These are phyloP conservation scores for Heliconius hortense DNA, from an alignment of 2,888 invertebrate species.

Conservation along the genomic window DNA sequence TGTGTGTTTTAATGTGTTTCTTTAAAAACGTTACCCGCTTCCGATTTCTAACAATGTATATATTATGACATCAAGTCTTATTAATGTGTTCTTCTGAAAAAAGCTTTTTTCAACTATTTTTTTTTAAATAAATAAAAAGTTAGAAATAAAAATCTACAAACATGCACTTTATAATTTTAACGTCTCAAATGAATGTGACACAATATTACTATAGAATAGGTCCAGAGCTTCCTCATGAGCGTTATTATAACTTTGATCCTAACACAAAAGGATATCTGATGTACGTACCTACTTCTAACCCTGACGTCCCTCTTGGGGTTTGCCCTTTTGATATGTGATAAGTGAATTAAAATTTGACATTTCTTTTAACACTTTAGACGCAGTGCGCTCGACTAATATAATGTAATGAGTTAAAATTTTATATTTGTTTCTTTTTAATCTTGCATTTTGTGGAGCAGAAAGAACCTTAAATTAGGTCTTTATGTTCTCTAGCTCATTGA, in stretches of 20 bases:
- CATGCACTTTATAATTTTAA: neutral
- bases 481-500: too few relatives aligned
- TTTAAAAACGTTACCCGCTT: too few relatives aligned
- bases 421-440: too few relatives aligned
- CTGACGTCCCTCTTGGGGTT: conserved; percentile 5
- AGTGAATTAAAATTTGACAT: conserved; percentile 1
- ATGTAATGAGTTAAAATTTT: too few relatives aligned
- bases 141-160: neutral
- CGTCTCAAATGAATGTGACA: neutral
- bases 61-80: too few relatives aligned
- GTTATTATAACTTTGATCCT: conserved; percentile 15
- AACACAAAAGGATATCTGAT: conserved; percentile 12
- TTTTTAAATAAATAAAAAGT: too few relatives aligned
- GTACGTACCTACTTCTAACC: neutral
- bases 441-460: too few relatives aligned
- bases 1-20: too few relatives aligned
- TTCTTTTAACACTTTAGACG: neutral
- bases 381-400: neutral
- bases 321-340: conserved; percentile 2
- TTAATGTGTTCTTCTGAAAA: too few relatives aligned
- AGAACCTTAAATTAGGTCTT: too few relatives aligned
- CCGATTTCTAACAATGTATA: too few relatives aligned
- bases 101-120: too few relatives aligned
- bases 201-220: neutral
- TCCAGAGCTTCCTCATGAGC: neutral